Percentiles rank a stretch among this genome's conserved stretches.
phyloP scores from a whole-genome alignment of 2,888 invertebrate species.

The Prenolepis imparis region DNA sequence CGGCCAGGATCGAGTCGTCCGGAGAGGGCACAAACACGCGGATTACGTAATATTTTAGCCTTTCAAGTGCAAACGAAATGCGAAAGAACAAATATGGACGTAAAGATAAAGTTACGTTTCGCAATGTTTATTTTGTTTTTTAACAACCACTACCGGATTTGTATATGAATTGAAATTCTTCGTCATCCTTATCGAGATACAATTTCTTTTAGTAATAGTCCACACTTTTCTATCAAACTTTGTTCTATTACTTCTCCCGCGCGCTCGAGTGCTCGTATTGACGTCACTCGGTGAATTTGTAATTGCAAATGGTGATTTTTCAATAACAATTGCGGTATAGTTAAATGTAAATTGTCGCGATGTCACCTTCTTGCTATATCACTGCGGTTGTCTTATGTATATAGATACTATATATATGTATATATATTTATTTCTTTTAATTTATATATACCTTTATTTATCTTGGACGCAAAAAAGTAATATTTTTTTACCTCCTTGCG shows the following conservation, averaged over 20 bases:
- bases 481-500: neutral
- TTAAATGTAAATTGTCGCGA: conserved; percentile 16
- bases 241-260: neutral
- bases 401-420: neutral
- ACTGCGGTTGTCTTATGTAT: neutral
- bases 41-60: conserved; percentile 14
- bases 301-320: conserved; percentile 7
- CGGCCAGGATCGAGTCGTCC: neutral
- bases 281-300: neutral
- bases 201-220: neutral
- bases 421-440: neutral
- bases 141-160: neutral
- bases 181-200: neutral
- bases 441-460: neutral
- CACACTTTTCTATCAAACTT: neutral
- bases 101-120: neutral
- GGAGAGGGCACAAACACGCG: neutral
- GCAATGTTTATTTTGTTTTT: neutral
- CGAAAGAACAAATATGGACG: neutral
- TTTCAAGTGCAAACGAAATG: neutral
- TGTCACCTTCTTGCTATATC: neutral
- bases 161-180: neutral
- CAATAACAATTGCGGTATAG: conserved; percentile 32
- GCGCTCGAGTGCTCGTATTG: neutral
- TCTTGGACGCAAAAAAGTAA: neutral